Evolutionary conservation across 2,113 vertebrate species (phyloP), one percentile per base, ranked within the genome.

Genomic region (Glaucidium brasilianum): DNA sequence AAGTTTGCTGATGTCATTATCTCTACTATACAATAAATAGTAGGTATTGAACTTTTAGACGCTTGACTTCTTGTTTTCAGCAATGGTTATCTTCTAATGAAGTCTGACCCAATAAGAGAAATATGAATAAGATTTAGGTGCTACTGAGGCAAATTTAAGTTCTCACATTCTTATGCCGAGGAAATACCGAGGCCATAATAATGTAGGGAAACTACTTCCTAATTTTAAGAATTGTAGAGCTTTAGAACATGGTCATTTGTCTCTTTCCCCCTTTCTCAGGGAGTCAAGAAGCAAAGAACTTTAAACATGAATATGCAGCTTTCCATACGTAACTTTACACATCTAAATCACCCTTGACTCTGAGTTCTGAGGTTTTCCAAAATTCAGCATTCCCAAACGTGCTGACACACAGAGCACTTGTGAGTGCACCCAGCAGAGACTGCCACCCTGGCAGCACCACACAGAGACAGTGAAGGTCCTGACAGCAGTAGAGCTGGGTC

Each of bases 391-490:
- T 76, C 68, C 64, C 13, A 41, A 32, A n/a, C 0, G 20, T 20
- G 4, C 4, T 2, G 17, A 17, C 35, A 43, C 7, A 11, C 0
- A 0, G 41, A 83, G 41, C 15, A 9, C 17, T 3, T 18, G 5
- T 5, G 34, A n/a, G 30, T 3, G 6, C 10, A 8, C 17, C 25
- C 4, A 14, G 75, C 35, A 26, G 49, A 10, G n/a, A 30, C 21
- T 16, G 37, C 34, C 62, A 50, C n/a, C 59, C 63, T 26, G n/a
- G 75, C 52, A 56, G 69, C 45, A 56, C 23, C 21, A 6, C 0
- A 1, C 18, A 15, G 41, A n/a, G 56, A 26, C 0, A 4, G 22
- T 3, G 18, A n/a, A 41, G 22, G 58, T 16, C 20, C 39, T 14
- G 30, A 22, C 64, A 72, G 68, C 17, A 14, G 34, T 3, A 64